These are phyloP conservation scores for Liposcelis brunnea DNA, from an alignment of 2,888 invertebrate species.

Conservation along the genomic window DNA sequence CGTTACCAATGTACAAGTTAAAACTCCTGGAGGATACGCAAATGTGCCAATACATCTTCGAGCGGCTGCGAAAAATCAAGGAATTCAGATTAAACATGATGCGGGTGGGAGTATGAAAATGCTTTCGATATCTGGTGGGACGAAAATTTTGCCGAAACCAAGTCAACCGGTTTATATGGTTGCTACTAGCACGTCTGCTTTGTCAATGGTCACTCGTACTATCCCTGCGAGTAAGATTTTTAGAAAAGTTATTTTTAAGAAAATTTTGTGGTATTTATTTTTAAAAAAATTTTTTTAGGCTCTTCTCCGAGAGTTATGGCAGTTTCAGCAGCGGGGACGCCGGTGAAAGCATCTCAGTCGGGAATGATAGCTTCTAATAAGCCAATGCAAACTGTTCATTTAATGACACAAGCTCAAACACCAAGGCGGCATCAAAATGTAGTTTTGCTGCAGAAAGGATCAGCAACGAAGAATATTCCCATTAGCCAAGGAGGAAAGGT, in stretches of 20 bases:
- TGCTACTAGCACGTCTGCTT: constrained; percentile 1
- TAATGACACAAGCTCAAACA: constrained; percentile 1
- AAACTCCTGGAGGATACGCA: not conserved
- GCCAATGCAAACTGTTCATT: constrained; percentile 4
- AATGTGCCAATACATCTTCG: constrained; percentile 5
- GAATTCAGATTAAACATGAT: constrained; percentile 1
- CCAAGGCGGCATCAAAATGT: constrained; percentile 1
- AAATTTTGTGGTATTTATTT: not conserved
- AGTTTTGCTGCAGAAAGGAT: not conserved
- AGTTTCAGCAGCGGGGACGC: not conserved
- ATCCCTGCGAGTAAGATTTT: not conserved
- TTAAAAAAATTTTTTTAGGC: constrained; percentile 1
- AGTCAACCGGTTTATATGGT: constrained; percentile 2
- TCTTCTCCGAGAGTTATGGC: constrained; percentile 4
- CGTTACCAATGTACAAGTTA: constrained; percentile 1
- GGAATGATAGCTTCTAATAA: not conserved
- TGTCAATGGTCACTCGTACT: constrained; percentile 6
- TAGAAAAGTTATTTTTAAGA: no score
- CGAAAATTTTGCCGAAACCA: constrained; percentile 7
- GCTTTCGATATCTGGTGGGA: constrained; percentile 2
- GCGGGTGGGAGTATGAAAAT: constrained; percentile 5
- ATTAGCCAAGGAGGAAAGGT: not conserved
- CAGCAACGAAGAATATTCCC: not conserved
- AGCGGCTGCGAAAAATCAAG: not conserved
- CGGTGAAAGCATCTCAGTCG: not conserved